Conservation (phyloP, 2,113 vertebrate genomes). For the Rafetus swinhoei region DNA sequence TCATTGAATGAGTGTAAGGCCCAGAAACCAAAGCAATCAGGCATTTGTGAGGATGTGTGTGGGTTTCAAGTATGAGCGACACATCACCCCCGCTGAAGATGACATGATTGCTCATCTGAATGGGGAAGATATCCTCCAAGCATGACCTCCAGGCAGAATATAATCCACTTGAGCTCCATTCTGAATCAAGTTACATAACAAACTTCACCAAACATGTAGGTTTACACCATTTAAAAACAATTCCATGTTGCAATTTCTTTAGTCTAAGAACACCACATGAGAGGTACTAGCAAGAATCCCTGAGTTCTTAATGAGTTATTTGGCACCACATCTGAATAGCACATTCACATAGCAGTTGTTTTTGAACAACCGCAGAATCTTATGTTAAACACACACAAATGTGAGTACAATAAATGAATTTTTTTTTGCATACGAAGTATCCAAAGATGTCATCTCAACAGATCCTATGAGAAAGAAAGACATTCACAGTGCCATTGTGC, state of each 20-base stretch:
- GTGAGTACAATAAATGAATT: neutral
- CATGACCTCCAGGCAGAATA: neutral
- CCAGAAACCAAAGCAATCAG: neutral
- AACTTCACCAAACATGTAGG: no score
- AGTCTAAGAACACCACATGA: neutral
- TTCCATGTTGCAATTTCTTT: neutral
- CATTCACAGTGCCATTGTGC: neutral
- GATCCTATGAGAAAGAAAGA: neutral
- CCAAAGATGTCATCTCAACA: neutral
- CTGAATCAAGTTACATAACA: neutral
- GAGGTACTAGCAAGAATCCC: no score
- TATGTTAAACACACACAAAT: neutral
- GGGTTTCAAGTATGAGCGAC: neutral
- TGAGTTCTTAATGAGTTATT: neutral
- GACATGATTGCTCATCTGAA: neutral
- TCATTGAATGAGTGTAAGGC: neutral
- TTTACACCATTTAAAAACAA: neutral
- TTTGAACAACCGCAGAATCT: neutral
- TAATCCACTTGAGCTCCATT: neutral
- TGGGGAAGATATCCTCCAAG: neutral
- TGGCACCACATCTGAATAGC: neutral
- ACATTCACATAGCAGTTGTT: neutral
- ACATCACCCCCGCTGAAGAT: neutral
- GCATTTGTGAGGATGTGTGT: neutral
- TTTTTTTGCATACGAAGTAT: neutral